Conservation (phyloP, 1,140 invertebrate species). For the Drosophila subpulchrella region DNA sequence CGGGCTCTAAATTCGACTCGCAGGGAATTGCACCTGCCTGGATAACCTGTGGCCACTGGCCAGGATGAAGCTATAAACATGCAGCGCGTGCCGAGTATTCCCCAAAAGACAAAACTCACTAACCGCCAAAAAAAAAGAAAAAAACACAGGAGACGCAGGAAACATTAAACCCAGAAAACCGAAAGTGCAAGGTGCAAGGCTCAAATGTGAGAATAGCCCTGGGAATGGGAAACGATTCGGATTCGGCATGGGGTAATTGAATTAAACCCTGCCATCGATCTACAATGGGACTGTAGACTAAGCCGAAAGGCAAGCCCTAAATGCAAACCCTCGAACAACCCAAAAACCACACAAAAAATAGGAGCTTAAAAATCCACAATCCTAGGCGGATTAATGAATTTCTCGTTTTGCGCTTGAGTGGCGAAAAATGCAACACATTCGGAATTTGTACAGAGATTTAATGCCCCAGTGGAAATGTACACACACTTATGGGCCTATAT, state of each 20-base stretch:
- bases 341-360: slow-evolving; percentile 29
- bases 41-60: slow-evolving; percentile 47
- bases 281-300: slow-evolving; percentile 35
- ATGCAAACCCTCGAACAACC: slow-evolving; percentile 24
- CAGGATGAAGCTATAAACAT: slow-evolving; percentile 80
- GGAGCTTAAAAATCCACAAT: slow-evolving; percentile 39
- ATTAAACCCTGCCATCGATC: slow-evolving; percentile 45
- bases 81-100: slow-evolving; percentile 69
- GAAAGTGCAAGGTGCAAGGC: slow-evolving; percentile 72
- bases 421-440: slow-evolving; percentile 59
- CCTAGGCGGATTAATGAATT: slow-evolving; percentile 66
- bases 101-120: slow-evolving; percentile 29
- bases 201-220: slow-evolving; percentile 48
- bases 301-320: slow-evolving; percentile 44
- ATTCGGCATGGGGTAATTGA: slow-evolving; percentile 45
- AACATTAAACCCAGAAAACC: slow-evolving; percentile 41
- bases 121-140: slow-evolving; percentile 39
- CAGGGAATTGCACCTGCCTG: slow-evolving; percentile 63
- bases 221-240: slow-evolving; percentile 27
- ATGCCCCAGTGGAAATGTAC: slow-evolving; percentile 57
- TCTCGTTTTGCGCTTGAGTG: slow-evolving; percentile 73
- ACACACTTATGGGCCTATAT: neutral
- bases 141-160: slow-evolving; percentile 27
- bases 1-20: slow-evolving; percentile 53
- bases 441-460: slow-evolving; percentile 65